Base-by-base conservation (phyloP, 2,797 vertebrate species). In the Manis javanica region DNA sequence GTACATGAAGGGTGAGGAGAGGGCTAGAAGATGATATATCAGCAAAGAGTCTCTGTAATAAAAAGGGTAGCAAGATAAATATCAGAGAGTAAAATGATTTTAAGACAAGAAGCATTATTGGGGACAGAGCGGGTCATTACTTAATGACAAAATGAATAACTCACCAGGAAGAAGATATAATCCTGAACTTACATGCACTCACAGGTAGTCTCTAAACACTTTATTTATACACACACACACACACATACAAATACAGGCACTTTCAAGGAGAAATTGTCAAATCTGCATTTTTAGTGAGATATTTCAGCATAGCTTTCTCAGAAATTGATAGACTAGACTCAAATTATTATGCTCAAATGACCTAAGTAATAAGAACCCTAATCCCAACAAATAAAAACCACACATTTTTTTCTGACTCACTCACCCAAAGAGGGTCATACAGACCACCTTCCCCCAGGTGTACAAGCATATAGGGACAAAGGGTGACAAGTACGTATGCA, bases 361-460 rank as follows among this genome's bases (percentile, higher is more conserved):
- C 51, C 68, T 77, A 71, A 42, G 68, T 79, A 63, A 39, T 75
- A 93, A 96, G 81, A 93, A 53, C 72, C 9, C 61, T 93, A 29
- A 49, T 53, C 53, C 90, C 61, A 75, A 21, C 10, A 72, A 82
- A 57, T 55, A 79, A 72, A 87, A 89, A 49, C 24, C 1, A 3
- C 46, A 42, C 34, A 3, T 26, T 51, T 69, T 86, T 51, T n/a
- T 16, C 9, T 31, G 46, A 49, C 42, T 5, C 21, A 13, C 7
- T 4, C 39, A 26, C 37, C 77, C 75, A 91, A 63, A 53, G 86
- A 77, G 81, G 57, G 55, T 77, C 63, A 39, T 9, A 19, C 19
- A 83, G 53, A 83, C 21, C 5, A 51, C 59, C 53, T 84, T 74
- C 59, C 64, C 37, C 42, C 39, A 61, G 87, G 53, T 51, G 0